Percentiles rank a stretch among this genome's conserved stretches.
Conservation (phyloP, 1,140 invertebrate genomes). For the Oppia nitens region DNA sequence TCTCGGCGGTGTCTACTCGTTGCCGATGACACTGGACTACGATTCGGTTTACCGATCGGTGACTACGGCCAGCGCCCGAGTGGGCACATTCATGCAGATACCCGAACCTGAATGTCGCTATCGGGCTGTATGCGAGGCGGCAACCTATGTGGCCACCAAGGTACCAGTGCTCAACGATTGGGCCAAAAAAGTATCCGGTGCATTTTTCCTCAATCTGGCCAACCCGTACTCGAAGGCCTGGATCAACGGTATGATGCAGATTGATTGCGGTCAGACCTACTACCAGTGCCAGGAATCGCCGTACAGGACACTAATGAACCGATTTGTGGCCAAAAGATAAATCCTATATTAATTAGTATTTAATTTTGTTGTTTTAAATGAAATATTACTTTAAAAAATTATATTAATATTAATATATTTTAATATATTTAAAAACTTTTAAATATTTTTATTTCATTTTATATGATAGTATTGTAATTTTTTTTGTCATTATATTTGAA, state of each 20-base stretch:
- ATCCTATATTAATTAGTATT: neutral
- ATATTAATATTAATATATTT: too few species aligned
- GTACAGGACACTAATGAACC: neutral
- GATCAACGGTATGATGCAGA: neutral
- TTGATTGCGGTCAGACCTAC: neutral
- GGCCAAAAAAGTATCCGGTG: neutral
- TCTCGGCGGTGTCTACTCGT: neutral
- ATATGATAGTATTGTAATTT: too few species aligned
- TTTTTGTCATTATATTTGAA: too few species aligned
- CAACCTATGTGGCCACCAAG: neutral
- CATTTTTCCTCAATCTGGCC: neutral
- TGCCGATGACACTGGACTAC: neutral
- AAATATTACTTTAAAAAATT: too few species aligned
- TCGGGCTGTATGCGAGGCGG: neutral
- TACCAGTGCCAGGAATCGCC: neutral
- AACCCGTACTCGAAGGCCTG: neutral
- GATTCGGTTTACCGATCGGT: neutral
- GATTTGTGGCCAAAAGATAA: neutral
- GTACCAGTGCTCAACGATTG: neutral
- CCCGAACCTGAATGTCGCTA: neutral
- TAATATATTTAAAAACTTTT: too few species aligned
- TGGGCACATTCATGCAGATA: neutral
- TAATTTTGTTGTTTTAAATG: too few species aligned
- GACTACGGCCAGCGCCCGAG: neutral
- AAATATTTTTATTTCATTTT: too few species aligned